Evolutionary conservation across 2,113 vertebrate genomes (phyloP).

Genomic region (Aegotheles bennettii): DNA sequence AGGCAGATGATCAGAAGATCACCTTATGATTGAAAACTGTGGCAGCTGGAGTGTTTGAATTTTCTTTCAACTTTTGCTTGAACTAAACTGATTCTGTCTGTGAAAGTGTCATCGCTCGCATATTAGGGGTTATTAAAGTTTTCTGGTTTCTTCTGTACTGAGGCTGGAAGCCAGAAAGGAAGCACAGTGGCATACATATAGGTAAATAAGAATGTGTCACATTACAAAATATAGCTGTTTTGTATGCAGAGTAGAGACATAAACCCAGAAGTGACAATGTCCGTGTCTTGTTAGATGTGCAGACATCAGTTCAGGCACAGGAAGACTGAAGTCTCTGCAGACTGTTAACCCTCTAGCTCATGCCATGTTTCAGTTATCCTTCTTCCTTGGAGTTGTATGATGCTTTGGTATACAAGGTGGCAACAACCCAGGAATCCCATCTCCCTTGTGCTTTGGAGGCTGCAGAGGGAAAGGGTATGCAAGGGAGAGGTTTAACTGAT

Average conservation of each 20-base stretch:
- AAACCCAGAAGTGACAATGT: background rate
- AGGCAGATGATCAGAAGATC: background rate
- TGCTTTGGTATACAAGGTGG: background rate
- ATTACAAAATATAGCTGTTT: background rate
- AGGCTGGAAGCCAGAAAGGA: background rate
- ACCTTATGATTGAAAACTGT: background rate
- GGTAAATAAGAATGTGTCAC: background rate
- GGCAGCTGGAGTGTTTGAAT: background rate
- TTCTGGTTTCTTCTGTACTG: background rate
- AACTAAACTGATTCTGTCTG: background rate
- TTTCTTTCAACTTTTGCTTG: background rate
- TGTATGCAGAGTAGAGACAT: background rate
- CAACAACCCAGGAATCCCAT: background rate
- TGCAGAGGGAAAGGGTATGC: background rate
- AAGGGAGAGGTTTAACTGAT: background rate
- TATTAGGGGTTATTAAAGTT: background rate
- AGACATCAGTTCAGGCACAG: background rate
- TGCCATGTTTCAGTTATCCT: background rate
- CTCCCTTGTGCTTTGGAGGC: background rate
- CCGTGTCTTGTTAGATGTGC: background rate
- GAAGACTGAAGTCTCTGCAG: background rate
- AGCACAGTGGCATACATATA: background rate
- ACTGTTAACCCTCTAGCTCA: background rate
- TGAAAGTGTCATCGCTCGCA: background rate
- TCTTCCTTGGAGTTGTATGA: background rate